phyloP scores from a whole-genome alignment of 2,113 vertebrate species.

The Orcinus orca region DNA sequence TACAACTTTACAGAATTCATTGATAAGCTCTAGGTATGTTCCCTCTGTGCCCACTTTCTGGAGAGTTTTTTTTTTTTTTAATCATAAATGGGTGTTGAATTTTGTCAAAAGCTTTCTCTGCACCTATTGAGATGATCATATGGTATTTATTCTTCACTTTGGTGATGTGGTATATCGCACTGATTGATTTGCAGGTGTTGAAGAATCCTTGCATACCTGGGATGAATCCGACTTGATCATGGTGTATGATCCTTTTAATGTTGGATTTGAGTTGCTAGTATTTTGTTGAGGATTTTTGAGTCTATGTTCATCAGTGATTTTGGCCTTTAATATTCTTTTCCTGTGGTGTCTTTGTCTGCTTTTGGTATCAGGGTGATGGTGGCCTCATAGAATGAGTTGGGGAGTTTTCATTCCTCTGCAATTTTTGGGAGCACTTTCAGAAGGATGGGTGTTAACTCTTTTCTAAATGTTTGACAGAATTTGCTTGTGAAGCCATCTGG shows the following conservation, averaged over 20 bases:
- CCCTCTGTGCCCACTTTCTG: neutral
- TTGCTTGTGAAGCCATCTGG: neutral
- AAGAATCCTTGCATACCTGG: neutral
- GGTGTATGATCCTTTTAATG: neutral
- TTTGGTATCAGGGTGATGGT: neutral
- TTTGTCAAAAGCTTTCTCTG: neutral
- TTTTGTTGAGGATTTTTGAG: neutral
- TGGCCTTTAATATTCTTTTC: neutral
- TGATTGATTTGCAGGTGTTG: neutral
- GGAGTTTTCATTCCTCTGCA: neutral
- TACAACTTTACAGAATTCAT: no score
- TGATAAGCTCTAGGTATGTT: neutral
- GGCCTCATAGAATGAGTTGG: neutral
- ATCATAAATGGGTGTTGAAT: neutral
- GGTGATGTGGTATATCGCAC: neutral
- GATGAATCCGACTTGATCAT: neutral
- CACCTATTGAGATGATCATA: neutral
- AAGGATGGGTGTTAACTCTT: neutral
- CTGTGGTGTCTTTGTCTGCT: neutral
- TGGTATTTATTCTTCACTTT: neutral
- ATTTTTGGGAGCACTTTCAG: neutral
- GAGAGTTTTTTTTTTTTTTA: neutral
- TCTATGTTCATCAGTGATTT: neutral
- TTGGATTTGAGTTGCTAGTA: neutral
- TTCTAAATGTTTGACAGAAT: neutral